These are phyloP conservation scores for Ceryle rudis DNA, from an alignment of 2,797 vertebrate genomes.

Conservation along the genomic window DNA sequence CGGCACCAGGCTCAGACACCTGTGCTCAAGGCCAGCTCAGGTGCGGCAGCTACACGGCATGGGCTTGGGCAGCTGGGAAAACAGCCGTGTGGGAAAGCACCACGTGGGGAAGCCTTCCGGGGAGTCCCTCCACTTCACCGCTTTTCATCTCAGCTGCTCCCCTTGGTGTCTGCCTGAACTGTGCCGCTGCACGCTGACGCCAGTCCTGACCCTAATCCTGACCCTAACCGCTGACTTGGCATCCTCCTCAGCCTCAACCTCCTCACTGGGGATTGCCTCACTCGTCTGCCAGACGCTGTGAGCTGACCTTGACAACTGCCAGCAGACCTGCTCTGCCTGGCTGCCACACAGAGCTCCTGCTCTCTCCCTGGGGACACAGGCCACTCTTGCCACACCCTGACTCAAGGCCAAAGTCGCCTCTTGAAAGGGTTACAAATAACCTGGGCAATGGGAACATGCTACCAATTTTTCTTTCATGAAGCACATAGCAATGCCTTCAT, in stretches of 20 bases:
- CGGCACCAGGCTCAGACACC: background rate
- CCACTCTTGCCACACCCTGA: fast-evolving
- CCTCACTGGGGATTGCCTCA: background rate
- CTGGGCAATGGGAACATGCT: fast-evolving
- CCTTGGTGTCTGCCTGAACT: background rate
- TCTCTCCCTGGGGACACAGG: background rate
- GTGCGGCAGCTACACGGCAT: background rate
- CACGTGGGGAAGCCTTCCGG: background rate
- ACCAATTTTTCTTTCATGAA: background rate
- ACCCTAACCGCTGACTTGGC: background rate
- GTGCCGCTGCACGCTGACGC: fast-evolving
- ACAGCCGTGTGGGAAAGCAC: background rate
- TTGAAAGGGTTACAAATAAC: background rate
- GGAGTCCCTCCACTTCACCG: fast-evolving
- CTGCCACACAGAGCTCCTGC: background rate
- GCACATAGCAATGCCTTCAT: background rate
- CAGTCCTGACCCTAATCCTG: no score
- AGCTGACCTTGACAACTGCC: background rate
- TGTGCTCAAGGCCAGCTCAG: background rate
- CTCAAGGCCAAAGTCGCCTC: background rate
- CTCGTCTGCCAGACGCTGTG: background rate
- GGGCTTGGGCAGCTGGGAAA: background rate
- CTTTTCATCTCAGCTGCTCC: background rate
- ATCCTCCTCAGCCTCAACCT: background rate
- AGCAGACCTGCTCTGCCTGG: background rate